phyloP scores from a whole-genome alignment of 2,888 invertebrate species.

The Ashinkailepas kermadecensis region DNA sequence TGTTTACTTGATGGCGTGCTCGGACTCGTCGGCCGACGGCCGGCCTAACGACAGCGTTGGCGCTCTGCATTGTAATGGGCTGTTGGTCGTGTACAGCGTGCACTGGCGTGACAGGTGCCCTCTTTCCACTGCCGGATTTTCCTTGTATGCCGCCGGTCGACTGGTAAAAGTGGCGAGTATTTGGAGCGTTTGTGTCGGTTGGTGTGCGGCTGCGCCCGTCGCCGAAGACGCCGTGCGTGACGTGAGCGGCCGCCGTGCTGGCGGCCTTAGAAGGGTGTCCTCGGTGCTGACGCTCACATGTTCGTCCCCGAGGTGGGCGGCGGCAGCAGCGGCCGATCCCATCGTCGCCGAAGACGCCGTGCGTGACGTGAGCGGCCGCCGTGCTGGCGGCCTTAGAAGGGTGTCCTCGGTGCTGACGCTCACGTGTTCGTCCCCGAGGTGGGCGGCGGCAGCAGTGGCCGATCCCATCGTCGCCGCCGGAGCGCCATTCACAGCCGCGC shows the following conservation, averaged over 20 bases:
- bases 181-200: neutral
- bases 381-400: neutral
- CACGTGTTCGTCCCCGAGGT: no score
- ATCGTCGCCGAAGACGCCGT: neutral
- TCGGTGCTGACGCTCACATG: neutral
- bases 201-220: neutral
- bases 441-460: neutral
- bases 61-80: neutral
- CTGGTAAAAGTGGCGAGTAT: neutral
- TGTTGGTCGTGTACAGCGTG: neutral
- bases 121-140: slow-evolving; percentile 2
- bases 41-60: neutral
- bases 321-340: neutral
- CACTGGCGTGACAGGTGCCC: neutral
- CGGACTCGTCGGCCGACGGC: neutral
- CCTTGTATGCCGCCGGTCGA: neutral
- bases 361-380: neutral
- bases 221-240: neutral
- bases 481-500: neutral
- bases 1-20: no score
- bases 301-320: no score
- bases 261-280: neutral
- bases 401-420: neutral
- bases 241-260: neutral
- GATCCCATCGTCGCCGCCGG: neutral